Evolutionary conservation across 2,888 invertebrate genomes (phyloP), one percentile per base, ranked within the genome.

Genomic region (Stegana nigrithorax): DNA sequence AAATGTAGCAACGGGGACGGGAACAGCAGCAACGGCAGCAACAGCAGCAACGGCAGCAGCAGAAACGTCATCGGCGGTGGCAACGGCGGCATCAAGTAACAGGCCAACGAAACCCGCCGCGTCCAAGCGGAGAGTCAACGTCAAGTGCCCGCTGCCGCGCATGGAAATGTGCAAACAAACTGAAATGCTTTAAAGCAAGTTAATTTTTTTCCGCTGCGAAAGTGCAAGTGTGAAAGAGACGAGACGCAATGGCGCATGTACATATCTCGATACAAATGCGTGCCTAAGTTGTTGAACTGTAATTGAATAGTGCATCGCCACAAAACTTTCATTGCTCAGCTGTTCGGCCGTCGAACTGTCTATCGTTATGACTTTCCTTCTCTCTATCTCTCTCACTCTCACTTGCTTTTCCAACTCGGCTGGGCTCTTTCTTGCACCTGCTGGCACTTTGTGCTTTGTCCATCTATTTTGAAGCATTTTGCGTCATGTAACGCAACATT

Each of bases 1-100:
- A 47, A 47, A 62, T 65, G 64, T 66, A 65, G 58, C 68, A 63
- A 56, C 50, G 23, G 57, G n/a, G 36, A 10, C 25, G 36, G 6
- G 51, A 56, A 42, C n/a, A 45, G 21, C 39, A 53, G 32, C 36
- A n/a, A 26, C 14, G 42, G 53, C 19, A 58, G 59, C 59, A 61
- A 39, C 53, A 53, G n/a, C 39, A 60, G 3, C 50, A 50, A 36
- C 50, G 23, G 25, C 23, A 32, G 5, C 32, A 32, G 32, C 32
- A 32, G 32, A 8, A 32, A n/a, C 5, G 2, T 8, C n/a, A 32
- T 4, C n/a, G 2, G 3, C 19, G 19, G 14, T 4, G 21, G 21
- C 19, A 44, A 19, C 10, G 14, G 42, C 2, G 19, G 19, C 44
- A 19, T 10, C 19, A 23, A 2, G 3, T 23, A 47, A 47, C 7